These are phyloP conservation scores for Menura novaehollandiae DNA, from an alignment of 2,113 vertebrate species.

Conservation along the genomic window DNA sequence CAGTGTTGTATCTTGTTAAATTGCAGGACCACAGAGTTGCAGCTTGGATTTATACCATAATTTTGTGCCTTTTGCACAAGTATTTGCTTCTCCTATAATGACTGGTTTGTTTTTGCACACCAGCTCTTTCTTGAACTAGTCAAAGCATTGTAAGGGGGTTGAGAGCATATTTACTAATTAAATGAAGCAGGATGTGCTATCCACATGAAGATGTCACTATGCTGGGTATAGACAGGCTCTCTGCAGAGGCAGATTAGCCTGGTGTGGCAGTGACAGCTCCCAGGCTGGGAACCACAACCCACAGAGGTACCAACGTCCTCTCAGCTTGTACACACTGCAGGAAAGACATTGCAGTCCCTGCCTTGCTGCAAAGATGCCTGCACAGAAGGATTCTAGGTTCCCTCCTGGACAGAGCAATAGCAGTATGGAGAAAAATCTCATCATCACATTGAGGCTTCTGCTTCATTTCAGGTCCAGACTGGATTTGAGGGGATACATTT, in stretches of 20 bases:
- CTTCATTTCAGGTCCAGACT: background rate
- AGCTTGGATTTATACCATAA: background rate
- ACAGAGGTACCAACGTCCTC: background rate
- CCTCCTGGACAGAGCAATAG: background rate
- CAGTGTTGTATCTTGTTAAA: background rate
- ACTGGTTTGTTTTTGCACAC: background rate
- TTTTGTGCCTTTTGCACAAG: background rate
- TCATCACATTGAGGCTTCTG: background rate
- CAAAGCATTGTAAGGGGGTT: background rate
- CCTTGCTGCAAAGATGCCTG: rapidly evolving
- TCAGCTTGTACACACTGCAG: background rate
- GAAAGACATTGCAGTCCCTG: background rate
- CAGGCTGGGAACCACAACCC: background rate
- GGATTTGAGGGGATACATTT: background rate
- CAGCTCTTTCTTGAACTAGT: background rate
- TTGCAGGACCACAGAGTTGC: background rate
- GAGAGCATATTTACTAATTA: background rate
- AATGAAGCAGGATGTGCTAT: background rate
- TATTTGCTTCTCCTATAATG: background rate
- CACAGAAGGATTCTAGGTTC: background rate
- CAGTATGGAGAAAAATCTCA: background rate
- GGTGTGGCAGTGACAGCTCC: background rate
- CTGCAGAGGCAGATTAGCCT: background rate
- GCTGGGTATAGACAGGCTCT: background rate
- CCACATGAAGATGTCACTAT: background rate